Conservation (phyloP, 2,797 vertebrate genomes). For the Scyliorhinus canicula region DNA sequence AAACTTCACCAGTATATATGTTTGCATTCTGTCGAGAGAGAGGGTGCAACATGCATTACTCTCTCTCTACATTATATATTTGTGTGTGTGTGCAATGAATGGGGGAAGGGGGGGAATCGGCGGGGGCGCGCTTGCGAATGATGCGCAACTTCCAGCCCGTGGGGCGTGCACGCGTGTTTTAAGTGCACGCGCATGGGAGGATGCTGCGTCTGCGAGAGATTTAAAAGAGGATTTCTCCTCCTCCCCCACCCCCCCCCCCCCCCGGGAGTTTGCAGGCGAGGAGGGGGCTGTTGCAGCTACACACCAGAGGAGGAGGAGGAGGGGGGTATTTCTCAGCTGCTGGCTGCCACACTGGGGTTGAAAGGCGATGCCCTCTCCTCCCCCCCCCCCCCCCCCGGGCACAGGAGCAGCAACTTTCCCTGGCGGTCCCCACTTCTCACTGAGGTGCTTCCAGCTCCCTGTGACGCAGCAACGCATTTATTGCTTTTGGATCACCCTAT, state of each 20-base stretch:
- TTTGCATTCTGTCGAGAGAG: neutral
- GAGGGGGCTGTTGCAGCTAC: too few relatives aligned
- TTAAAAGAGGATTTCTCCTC: neutral
- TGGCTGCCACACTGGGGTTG: neutral
- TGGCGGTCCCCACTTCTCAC: neutral
- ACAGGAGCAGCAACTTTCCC: too few relatives aligned
- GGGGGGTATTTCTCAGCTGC: too few relatives aligned
- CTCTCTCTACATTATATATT: too few relatives aligned
- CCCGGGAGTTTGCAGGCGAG: neutral
- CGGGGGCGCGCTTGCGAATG: conserved; percentile 25
- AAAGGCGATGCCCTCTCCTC: too few relatives aligned
- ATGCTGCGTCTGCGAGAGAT: neutral
- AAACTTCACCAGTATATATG: neutral
- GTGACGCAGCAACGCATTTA: conserved; percentile 22
- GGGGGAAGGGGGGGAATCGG: neutral
- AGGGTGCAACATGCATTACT: neutral
- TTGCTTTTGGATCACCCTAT: neutral
- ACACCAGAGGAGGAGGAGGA: too few relatives aligned
- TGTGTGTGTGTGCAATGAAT: neutral
- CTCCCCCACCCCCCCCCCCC: neutral
- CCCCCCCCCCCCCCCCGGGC: too few relatives aligned
- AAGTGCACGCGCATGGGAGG: neutral
- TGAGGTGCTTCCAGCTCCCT: neutral
- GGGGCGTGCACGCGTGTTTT: neutral
- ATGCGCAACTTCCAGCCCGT: conserved; percentile 12